Conservation (phyloP, 1,140 invertebrate species). For the Onthophagus taurus region DNA sequence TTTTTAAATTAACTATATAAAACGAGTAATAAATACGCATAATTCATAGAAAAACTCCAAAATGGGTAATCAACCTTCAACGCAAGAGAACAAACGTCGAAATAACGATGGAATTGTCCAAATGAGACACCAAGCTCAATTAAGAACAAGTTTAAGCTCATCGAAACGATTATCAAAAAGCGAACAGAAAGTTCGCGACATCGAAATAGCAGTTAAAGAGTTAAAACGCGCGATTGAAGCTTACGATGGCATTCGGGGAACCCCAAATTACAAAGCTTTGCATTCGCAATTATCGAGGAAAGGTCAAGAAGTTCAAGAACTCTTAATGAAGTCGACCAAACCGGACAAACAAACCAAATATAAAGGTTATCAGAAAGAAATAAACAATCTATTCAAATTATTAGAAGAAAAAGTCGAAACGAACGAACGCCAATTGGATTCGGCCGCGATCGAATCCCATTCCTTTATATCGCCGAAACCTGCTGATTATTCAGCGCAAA, state of each 20-base stretch:
- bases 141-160: too few species aligned
- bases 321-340: slow-evolving; percentile 3
- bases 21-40: too few species aligned
- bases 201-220: background rate
- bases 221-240: slow-evolving; percentile 7
- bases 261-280: slow-evolving; percentile 3
- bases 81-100: too few species aligned
- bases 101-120: too few species aligned
- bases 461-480: slow-evolving; percentile 12
- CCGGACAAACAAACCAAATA: background rate
- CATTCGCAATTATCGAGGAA: slow-evolving; percentile 5
- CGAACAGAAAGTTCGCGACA: background rate
- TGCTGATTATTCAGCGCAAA: too few species aligned
- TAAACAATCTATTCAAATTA: slow-evolving; percentile 1
- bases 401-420: slow-evolving; percentile 12
- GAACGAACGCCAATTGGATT: slow-evolving; percentile 12
- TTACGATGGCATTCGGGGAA: slow-evolving; percentile 5
- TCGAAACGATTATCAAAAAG: background rate
- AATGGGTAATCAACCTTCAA: too few species aligned
- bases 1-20: too few species aligned
- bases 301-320: slow-evolving; percentile 11
- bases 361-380: slow-evolving; percentile 5
- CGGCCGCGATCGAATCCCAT: slow-evolving; percentile 11
- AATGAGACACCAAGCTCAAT: too few species aligned
- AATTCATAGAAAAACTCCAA: too few species aligned